Evolutionary conservation across 2,113 vertebrate species (phyloP), one percentile per base, ranked within the genome.

Genomic region (Thalassarche chlororhynchos): DNA sequence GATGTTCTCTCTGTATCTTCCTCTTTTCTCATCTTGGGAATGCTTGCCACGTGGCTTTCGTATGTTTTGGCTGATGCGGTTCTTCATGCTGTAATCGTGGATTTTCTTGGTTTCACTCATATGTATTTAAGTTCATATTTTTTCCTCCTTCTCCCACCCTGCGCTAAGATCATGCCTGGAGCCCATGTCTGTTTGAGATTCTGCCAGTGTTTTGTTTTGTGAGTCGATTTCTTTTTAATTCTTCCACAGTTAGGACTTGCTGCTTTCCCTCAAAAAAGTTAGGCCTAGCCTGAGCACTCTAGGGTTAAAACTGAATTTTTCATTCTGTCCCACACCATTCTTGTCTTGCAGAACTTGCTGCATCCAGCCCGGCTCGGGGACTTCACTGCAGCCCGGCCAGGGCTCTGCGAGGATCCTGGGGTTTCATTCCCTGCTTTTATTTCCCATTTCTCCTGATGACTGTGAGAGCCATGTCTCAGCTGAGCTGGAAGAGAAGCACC

Each of bases 361-460:
- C 42, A 44, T 7, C 46, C 55, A 72, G 28, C 32, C 28, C 0
- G 0, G 25, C 34, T 51, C 2, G 0, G 20, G 36, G 42, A 46
- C 32, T 60, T 66, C 1, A 2, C 85, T 46, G 14, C 42, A 78
- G 40, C 66, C 36, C 1, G 1, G 15, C 19, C 65, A 57, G 21
- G 40, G 11, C 61, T 79, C 60, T 79, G 44, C 8, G 12, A 51
- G 52, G 38, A 28, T 34, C 66, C 62, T 16, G 8, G 17, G 6
- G 3, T 10, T 84, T 80, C 19, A 26, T 40, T 44, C 49, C 29
- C 29, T 72, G 47, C 26, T 42, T 38, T 57, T 61, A 8, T 17
- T 86, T 57, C 49, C 76, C 26, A 4, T 77, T 80, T 87, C 10
- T 71, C 28, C 80, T n/a, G 14, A 38, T 32, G 74, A 38, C 70